Evolutionary conservation across 2,888 invertebrate genomes (phyloP).

Genomic region (Syrphus vitripennis): DNA sequence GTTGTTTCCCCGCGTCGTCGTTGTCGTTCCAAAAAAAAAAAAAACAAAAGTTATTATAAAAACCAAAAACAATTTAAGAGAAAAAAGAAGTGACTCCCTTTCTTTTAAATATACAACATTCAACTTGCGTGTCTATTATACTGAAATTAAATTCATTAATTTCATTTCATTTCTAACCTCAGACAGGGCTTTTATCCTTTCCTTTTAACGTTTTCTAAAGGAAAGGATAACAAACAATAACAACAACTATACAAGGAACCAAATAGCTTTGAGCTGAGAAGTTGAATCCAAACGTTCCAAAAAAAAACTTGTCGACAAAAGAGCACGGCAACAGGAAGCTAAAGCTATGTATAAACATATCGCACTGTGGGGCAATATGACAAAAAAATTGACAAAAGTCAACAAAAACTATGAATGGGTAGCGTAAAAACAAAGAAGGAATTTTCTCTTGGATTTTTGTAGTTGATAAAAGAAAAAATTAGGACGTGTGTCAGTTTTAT

Average conservation of each 20-base stretch:
- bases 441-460: no score
- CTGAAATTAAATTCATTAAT: constrained; percentile 69
- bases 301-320: constrained; percentile 40
- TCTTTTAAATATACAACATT: neutral
- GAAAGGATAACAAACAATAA: neutral
- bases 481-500: no score
- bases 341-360: no score
- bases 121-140: constrained; percentile 50
- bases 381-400: no score
- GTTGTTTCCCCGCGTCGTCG: neutral
- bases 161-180: constrained; percentile 53
- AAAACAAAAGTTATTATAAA: neutral
- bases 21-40: neutral
- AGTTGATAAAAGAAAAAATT: no score
- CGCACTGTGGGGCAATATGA: no score
- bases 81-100: neutral
- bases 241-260: neutral
- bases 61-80: neutral
- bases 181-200: constrained; percentile 22
- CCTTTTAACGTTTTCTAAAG: neutral
- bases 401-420: no score
- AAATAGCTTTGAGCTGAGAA: constrained; percentile 9
- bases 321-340: no score
- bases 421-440: no score
- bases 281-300: constrained; percentile 2